Percentiles rank a stretch among this genome's conserved stretches.
Evolutionary conservation across 2,888 invertebrate genomes (phyloP).

Genomic region (Mamestra brassicae): DNA sequence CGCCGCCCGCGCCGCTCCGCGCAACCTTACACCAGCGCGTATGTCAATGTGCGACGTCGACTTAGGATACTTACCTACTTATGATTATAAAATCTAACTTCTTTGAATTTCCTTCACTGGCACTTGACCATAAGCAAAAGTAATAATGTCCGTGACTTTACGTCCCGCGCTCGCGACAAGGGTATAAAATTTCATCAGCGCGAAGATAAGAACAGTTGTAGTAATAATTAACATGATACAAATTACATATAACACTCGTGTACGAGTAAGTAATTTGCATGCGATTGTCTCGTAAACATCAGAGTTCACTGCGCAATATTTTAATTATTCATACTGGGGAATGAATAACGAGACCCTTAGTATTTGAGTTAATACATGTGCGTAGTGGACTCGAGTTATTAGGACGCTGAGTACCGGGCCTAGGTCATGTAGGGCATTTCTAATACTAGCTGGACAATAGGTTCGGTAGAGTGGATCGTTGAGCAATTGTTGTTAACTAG

Average conservation of each 20-base stretch:
- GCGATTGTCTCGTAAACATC: constrained; percentile 76
- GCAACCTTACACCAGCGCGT: constrained; percentile 43
- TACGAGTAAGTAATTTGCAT: constrained; percentile 74
- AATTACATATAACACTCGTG: constrained; percentile 75
- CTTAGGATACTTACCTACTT: constrained; percentile 21
- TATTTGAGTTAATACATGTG: constrained; percentile 61
- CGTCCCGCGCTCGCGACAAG: constrained; percentile 67
- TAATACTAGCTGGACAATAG: constrained; percentile 29
- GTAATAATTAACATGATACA: constrained; percentile 76
- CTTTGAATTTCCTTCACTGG: constrained; percentile 33
- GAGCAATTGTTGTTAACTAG: constrained; percentile 30
- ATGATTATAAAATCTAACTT: constrained; percentile 36
- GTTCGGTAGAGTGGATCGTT: constrained; percentile 22
- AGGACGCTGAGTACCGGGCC: constrained; percentile 38
- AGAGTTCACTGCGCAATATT: constrained; percentile 77
- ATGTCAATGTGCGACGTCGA: constrained; percentile 28
- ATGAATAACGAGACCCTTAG: constrained; percentile 67
- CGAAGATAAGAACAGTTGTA: constrained; percentile 72
- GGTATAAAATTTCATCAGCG: constrained; percentile 77
- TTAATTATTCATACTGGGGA: constrained; percentile 69
- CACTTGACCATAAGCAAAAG: constrained; percentile 41
- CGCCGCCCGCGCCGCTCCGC: constrained; percentile 15
- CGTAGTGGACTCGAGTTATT: constrained; percentile 51
- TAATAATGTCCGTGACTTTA: constrained; percentile 66
- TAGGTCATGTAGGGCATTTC: constrained; percentile 40